phyloP scores from a whole-genome alignment of 2,113 vertebrate genomes.

The Aspiorhynchus laticeps region DNA sequence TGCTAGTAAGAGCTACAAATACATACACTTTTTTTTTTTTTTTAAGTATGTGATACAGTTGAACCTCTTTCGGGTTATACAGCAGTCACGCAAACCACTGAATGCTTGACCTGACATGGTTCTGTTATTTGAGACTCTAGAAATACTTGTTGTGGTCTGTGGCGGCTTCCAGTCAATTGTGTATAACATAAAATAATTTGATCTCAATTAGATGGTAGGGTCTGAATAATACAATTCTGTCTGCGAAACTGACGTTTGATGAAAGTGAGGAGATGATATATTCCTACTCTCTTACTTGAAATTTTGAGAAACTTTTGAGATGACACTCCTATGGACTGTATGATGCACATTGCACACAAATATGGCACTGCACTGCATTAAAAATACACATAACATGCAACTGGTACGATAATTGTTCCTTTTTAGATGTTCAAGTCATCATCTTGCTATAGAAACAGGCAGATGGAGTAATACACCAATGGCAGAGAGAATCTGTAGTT shows the following conservation, averaged over 20 bases:
- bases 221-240: background rate
- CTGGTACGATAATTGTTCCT: no score
- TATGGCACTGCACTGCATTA: no score
- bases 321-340: no score
- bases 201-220: background rate
- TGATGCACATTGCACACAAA: no score
- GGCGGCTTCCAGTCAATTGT: background rate
- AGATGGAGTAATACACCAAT: no score
- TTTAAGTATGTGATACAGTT: background rate
- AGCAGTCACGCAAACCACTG: slow-evolving; percentile 12
- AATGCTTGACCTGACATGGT: slow-evolving; percentile 8
- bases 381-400: no score
- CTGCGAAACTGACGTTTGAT: background rate
- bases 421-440: no score
- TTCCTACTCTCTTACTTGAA: background rate
- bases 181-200: background rate
- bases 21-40: background rate
- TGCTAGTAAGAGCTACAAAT: background rate
- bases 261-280: background rate
- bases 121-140: slow-evolving; percentile 19
- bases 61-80: background rate
- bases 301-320: background rate
- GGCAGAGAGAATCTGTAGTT: no score
- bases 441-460: no score
- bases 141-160: slow-evolving; percentile 30